These are phyloP conservation scores for Cylas formicarius DNA, from an alignment of 1,140 invertebrate species.

Conservation along the genomic window DNA sequence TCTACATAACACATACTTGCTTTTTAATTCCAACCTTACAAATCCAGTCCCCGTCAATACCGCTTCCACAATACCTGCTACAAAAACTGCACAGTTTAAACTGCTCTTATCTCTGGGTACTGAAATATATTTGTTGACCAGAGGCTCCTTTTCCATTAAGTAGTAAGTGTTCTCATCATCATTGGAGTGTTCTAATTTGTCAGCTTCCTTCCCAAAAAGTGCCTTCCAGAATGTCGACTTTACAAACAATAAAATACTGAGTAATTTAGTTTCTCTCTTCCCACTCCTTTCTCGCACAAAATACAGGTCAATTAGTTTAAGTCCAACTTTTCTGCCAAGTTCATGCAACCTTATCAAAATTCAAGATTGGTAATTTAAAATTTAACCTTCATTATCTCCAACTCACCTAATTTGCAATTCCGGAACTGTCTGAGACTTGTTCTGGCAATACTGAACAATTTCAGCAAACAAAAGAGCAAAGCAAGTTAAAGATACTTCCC, in stretches of 20 bases:
- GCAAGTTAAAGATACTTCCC: conserved; percentile 85
- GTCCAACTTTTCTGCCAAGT: conserved; percentile 91
- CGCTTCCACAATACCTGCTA: conserved; percentile 96
- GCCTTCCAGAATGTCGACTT: conserved; percentile 97
- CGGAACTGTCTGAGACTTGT: conserved; percentile 87
- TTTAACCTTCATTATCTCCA: background rate
- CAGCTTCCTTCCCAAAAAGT: conserved; percentile 95
- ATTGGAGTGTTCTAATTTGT: conserved; percentile 97
- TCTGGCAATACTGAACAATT: conserved; percentile 97
- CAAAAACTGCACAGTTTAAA: conserved; percentile 96
- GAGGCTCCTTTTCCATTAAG: conserved; percentile 95
- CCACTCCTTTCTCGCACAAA: conserved; percentile 88
- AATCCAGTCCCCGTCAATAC: conserved; percentile 91
- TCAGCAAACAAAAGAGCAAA: conserved; percentile 96
- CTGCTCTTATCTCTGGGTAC: conserved; percentile 96
- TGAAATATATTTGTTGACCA: conserved; percentile 97
- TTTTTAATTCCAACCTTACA: conserved; percentile 60
- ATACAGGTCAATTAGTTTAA: conserved; percentile 86
- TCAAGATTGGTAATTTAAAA: background rate
- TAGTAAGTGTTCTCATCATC: conserved; percentile 97
- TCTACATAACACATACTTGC: background rate
- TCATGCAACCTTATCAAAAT: conserved; percentile 69
- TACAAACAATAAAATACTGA: conserved; percentile 93
- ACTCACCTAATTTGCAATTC: conserved; percentile 88
- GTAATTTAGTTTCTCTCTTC: conserved; percentile 91